Conservation (phyloP, 2,888 invertebrate genomes). For the Hecatera dysodea region DNA sequence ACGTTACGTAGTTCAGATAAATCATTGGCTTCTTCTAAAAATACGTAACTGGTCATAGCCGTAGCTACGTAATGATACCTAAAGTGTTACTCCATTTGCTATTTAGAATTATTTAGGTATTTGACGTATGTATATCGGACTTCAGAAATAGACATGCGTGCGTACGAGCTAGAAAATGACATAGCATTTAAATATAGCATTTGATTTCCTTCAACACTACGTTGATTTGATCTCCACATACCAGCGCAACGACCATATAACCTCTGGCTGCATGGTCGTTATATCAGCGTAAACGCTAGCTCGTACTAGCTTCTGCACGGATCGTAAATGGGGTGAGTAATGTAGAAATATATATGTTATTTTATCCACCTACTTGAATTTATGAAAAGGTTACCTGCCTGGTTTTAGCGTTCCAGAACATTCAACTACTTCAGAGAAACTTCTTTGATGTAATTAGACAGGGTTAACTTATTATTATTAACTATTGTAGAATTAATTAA, state of each 20-base stretch:
- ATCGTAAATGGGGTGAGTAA: neutral
- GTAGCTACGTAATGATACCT: conserved; percentile 76
- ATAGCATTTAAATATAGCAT: conserved; percentile 5
- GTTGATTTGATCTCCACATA: neutral
- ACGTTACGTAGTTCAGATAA: conserved; percentile 85
- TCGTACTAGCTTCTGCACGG: neutral
- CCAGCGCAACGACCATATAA: too few relatives aligned
- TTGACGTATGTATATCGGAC: conserved; percentile 62
- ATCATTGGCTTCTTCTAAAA: conserved; percentile 83
- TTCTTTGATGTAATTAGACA: conserved; percentile 31
- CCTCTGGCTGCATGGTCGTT: too few relatives aligned
- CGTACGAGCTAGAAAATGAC: conserved; percentile 4
- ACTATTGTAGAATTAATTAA: conserved; percentile 20
- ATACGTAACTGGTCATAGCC: conserved; percentile 81
- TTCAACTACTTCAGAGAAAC: conserved; percentile 22
- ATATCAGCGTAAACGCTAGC: neutral
- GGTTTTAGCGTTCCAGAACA: conserved; percentile 20
- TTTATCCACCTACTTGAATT: conserved; percentile 33
- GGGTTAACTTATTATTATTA: conserved; percentile 3
- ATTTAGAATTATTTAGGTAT: conserved; percentile 67
- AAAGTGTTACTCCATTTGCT: conserved; percentile 68
- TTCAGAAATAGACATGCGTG: conserved; percentile 27
- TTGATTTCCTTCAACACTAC: neutral
- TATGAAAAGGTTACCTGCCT: conserved; percentile 39
- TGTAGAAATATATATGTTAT: conserved; percentile 16